Evolutionary conservation across 2,113 vertebrate genomes (phyloP).

Genomic region (Sphaerodactylus townsendi): DNA sequence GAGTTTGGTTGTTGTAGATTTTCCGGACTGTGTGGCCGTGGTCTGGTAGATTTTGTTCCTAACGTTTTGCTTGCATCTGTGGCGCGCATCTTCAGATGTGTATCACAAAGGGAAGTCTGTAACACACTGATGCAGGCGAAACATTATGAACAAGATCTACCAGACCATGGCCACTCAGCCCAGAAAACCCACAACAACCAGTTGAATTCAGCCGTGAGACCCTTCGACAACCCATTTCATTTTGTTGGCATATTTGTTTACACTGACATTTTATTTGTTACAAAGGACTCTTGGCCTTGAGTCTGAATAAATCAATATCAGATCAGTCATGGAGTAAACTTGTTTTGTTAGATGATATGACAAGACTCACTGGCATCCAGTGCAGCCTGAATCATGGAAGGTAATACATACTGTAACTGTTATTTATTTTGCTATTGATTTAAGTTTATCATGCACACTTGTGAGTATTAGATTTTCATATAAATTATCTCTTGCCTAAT

Average conservation of each 20-base stretch:
- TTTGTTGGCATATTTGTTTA: neutral
- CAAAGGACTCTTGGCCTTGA: neutral
- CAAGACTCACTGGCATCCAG: constrained; percentile 40
- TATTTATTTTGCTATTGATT: constrained; percentile 44
- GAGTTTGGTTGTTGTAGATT: too few relatives aligned
- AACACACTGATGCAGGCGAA: too few relatives aligned
- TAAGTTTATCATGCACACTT: constrained; percentile 39
- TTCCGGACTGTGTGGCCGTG: too few relatives aligned
- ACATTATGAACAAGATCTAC: too few relatives aligned
- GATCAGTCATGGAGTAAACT: neutral
- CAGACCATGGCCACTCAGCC: too few relatives aligned
- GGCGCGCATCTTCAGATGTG: too few relatives aligned
- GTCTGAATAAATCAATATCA: neutral
- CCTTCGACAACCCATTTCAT: too few relatives aligned
- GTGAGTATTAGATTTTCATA: constrained; percentile 45
- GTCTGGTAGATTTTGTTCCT: too few relatives aligned
- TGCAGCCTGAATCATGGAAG: neutral
- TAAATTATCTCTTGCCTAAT: constrained; percentile 55
- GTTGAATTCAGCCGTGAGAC: too few relatives aligned
- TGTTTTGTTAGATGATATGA: neutral
- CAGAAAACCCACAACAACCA: too few relatives aligned
- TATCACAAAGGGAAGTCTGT: too few relatives aligned
- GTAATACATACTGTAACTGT: constrained; percentile 18
- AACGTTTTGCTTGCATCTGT: too few relatives aligned
- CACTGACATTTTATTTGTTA: neutral